Base-by-base conservation (phyloP, 2,113 vertebrate genomes). In the Mus pahari region DNA sequence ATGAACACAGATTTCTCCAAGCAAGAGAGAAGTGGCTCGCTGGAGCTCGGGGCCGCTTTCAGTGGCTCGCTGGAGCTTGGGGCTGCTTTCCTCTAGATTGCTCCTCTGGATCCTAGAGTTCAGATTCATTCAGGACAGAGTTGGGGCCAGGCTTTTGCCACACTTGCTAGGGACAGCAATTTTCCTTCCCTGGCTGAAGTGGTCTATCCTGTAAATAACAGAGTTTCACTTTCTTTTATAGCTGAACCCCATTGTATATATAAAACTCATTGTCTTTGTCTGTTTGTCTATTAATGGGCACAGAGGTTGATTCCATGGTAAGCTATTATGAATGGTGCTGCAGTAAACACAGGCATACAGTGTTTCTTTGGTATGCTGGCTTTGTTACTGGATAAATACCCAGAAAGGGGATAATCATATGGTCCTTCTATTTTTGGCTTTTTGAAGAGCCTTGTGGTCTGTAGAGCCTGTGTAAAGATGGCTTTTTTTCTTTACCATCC, bases 1-100 rank as follows among this genome's bases (percentile, higher is more conserved):
- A 99, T 99, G 94, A 99, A 99, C 95, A 99, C 99, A 77, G 99
- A 98, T 98, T 99, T 99, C 87, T 98, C 99, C 98, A 99, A 99
- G 97, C 16, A 50, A 95, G 11, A 45, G 45, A 91, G 5, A 53
- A 3, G 24, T 66, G 96, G 4, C 7, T 70, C 11, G 4, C 74
- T 58, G 62, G 9, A 62, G 60, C 39, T 31, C n/a, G 22, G 39
- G 73, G 12, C 45, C 62, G 7, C 13, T 68, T 64, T 7, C 17
- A 3, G 24, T 66, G 96, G 4, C 7, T 70, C 11, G 4, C 74
- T 58, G 62, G 9, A 62, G 60, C 39, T 31, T 31, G 22, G 39
- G 73, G 12, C 45, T 71, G 7, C 13, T 68, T 64, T 7, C 17
- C 71, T 71, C 83, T 58, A 53, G 53, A 22, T 96, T 98, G 96